Base-by-base conservation (phyloP, 2,113 vertebrate species). In the Podocnemis expansa region DNA sequence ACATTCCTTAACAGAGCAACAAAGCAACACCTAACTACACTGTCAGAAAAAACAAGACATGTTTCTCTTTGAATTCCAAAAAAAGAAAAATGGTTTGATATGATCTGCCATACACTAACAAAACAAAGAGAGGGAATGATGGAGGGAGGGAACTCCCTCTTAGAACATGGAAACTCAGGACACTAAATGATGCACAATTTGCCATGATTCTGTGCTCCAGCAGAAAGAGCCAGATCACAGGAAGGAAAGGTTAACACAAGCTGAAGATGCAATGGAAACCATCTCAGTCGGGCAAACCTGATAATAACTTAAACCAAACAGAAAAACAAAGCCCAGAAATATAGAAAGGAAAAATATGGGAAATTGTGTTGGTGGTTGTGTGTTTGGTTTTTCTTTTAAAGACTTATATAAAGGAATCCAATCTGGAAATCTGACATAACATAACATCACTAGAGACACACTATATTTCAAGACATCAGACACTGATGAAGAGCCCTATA, bases 121-220 rank as follows among this genome's bases (percentile, higher is more conserved):
- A 90, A 52, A 52, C 12, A 52, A 52, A 52, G 51, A 16, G 51
- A 16, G 51, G 51, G 14, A 52, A 16, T 17, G 51, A 52, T 52
- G 51, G 14, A 87, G 80, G 21, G 67, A 85, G 80, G 67, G 49
- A 94, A 84, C 56, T 75, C 87, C 41, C 93, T 79, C 92, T 87
- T 95, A 89, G 94, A 93, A 84, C 80, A 80, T 38, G 89, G 82
- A 91, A 94, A 91, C 85, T 88, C 90, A 89, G 87, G 80, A 85
- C 90, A 89, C 14, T 89, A 80, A 89, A 67, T 78, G 91, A 73
- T 78, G 90, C 94, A 96, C 92, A 96, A 94, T 97, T 97, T 96
- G 90, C 95, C 89, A 78, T 93, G 89, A 95, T 84, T 96, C 91
- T 91, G 45, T 89, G 82, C 82, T 91, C 82, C 41, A 88, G 56